Base-by-base conservation (phyloP, 2,797 vertebrate genomes). In the Sebastes paucispinis region DNA sequence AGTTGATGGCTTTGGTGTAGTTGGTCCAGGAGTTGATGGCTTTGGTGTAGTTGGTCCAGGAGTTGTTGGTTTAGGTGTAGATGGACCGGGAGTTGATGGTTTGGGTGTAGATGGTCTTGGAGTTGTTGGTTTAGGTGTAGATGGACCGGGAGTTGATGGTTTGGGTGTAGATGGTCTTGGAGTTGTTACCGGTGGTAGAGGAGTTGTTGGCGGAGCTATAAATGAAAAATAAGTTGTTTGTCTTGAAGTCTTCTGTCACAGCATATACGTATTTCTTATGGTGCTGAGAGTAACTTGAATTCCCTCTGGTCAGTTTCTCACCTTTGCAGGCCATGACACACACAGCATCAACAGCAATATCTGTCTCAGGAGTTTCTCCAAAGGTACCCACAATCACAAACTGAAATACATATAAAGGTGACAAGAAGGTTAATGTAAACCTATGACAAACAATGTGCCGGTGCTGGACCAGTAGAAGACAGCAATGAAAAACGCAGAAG, bases 331-430 rank as follows among this genome's bases (percentile, higher is more conserved):
- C 74, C 78, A 73, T 71, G 13, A 97, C 84, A 72, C 93, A 96
- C 22, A 97, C 93, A 5, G 93, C 94, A 90, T 97, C 96, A 73
- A 97, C 88, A 2, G 96, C 97, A 78, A 97, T 92, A 11, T 96
- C 96, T 7, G 96, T 96, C 82, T 92, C 0, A 1, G 54, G 2
- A 5, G 88, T 94, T 70, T 95, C 93, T 87, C 95, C 96, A 83
- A 73, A 97, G 9, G 94, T 79, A 0, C 97, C 96, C 55, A 94
- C 90, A 57, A 97, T 84, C 2, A 94, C 93, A 92, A 97, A 97
- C 97, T 97, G 83, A 66, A 93, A 93, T 16, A 22, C 24, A 86
- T 4, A 78, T 11, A 25, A 18, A 67, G 22, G 31, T 7, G 0
- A 65, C 8, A 52, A 25, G 0, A 32, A n/a, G 7, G 13, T 79